These are phyloP conservation scores for Ypsolopha sequella DNA, from an alignment of 2,888 invertebrate species.

Conservation along the genomic window DNA sequence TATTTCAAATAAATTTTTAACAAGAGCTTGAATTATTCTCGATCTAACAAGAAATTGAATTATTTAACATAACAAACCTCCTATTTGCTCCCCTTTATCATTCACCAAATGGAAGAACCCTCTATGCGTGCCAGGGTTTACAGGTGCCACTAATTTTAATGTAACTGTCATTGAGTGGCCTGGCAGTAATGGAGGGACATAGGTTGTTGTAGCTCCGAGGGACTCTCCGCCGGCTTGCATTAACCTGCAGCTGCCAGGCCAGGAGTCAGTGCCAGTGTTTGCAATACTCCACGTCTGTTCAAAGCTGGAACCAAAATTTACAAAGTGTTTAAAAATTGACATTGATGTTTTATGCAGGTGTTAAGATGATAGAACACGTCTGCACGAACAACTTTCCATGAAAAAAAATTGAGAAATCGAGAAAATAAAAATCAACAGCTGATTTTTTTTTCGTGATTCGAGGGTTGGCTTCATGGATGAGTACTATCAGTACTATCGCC, in stretches of 20 bases:
- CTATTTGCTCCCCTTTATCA: slow-evolving; percentile 90
- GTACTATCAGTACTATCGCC: no score
- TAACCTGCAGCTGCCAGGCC: slow-evolving; percentile 89
- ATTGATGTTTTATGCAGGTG: no score
- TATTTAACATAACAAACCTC: slow-evolving; percentile 72
- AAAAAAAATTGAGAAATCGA: no score
- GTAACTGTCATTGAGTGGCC: slow-evolving; percentile 82
- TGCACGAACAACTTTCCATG: no score
- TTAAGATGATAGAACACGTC: no score
- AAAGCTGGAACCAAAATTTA: slow-evolving; percentile 67
- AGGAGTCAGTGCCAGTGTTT: slow-evolving; percentile 87
- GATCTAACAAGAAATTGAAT: no score
- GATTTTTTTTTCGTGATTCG: no score
- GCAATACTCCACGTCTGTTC: slow-evolving; percentile 90
- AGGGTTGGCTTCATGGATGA: no score
- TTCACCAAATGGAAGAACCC: slow-evolving; percentile 94
- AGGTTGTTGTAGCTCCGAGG: slow-evolving; percentile 59
- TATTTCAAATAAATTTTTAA: no score
- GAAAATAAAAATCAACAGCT: no score
- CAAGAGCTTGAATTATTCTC: no score
- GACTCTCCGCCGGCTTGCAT: slow-evolving; percentile 77
- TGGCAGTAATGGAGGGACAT: slow-evolving; percentile 80
- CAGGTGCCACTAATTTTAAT: slow-evolving; percentile 85
- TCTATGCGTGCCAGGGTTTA: slow-evolving; percentile 79
- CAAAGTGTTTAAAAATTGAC: neutral